These are phyloP conservation scores for Cetoscarus ocellatus DNA, from an alignment of 2,797 vertebrate species.

Conservation along the genomic window DNA sequence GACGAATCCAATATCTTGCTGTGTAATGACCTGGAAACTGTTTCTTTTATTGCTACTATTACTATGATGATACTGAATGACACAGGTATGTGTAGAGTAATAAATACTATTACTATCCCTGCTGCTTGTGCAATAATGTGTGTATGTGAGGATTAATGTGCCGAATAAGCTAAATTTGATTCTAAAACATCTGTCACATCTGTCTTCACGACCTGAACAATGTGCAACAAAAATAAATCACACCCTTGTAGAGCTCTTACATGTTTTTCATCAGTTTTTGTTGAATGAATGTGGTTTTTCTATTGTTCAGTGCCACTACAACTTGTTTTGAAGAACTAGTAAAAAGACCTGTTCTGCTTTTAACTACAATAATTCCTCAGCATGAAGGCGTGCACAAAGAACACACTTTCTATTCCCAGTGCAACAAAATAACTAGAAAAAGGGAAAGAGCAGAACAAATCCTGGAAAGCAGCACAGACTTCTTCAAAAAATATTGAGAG, in stretches of 20 bases:
- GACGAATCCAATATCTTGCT: slow-evolving; percentile 32
- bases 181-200: background rate
- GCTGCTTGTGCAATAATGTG: slow-evolving; percentile 8
- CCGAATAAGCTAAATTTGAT: too few relatives aligned
- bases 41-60: slow-evolving; percentile 11
- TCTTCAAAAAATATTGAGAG: too few relatives aligned
- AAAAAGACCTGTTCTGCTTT: slow-evolving; percentile 5
- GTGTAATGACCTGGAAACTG: slow-evolving; percentile 46
- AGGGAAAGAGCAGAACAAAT: background rate
- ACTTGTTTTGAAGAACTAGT: background rate
- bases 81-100: slow-evolving; percentile 9
- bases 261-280: background rate
- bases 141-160: too few relatives aligned
- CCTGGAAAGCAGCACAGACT: background rate
- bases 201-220: background rate
- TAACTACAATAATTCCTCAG: background rate
- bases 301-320: slow-evolving; percentile 4
- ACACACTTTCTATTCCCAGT: background rate
- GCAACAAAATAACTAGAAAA: background rate
- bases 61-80: slow-evolving; percentile 12
- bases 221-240: too few relatives aligned
- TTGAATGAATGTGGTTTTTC: slow-evolving; percentile 13
- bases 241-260: background rate
- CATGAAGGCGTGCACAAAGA: background rate
- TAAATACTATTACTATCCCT: background rate